Percentiles rank a stretch among this genome's conserved stretches.
These are phyloP conservation scores for Turnix velox DNA, from an alignment of 2,113 vertebrate species.

Conservation along the genomic window DNA sequence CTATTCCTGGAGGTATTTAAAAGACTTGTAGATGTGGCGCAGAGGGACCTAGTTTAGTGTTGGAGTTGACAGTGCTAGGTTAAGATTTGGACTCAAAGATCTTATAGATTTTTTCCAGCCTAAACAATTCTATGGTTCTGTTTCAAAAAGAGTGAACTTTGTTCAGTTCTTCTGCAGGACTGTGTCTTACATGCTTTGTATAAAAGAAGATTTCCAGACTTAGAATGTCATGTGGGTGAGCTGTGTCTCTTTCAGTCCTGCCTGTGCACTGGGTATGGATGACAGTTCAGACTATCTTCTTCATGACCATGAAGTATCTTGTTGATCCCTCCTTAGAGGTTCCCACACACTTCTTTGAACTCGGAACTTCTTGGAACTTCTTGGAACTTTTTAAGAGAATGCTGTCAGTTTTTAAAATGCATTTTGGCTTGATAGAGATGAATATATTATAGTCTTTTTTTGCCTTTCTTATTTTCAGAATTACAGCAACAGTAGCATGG, in stretches of 20 bases:
- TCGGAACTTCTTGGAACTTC: too few species aligned
- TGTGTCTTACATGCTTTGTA: neutral
- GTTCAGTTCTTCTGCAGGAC: neutral
- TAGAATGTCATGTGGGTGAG: neutral
- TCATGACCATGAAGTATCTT: neutral
- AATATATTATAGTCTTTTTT: slow-evolving; percentile 22
- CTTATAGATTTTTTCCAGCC: neutral
- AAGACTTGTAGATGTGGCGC: neutral
- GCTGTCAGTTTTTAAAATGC: slow-evolving; percentile 37
- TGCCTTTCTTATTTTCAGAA: neutral
- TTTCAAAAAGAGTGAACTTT: neutral
- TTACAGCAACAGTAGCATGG: neutral
- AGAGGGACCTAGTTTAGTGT: neutral
- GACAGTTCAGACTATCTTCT: neutral
- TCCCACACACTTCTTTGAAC: slow-evolving; percentile 1
- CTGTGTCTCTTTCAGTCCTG: neutral
- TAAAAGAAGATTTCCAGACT: neutral
- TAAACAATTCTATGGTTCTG: neutral
- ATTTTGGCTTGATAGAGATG: neutral
- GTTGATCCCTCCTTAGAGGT: neutral
- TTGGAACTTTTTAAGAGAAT: slow-evolving; percentile 19
- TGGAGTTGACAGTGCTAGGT: neutral
- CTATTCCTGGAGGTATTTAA: neutral
- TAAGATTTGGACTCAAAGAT: neutral
- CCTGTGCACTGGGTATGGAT: neutral